These are phyloP conservation scores for Chouioia cunea DNA, from an alignment of 2,888 invertebrate genomes.

Conservation along the genomic window DNA sequence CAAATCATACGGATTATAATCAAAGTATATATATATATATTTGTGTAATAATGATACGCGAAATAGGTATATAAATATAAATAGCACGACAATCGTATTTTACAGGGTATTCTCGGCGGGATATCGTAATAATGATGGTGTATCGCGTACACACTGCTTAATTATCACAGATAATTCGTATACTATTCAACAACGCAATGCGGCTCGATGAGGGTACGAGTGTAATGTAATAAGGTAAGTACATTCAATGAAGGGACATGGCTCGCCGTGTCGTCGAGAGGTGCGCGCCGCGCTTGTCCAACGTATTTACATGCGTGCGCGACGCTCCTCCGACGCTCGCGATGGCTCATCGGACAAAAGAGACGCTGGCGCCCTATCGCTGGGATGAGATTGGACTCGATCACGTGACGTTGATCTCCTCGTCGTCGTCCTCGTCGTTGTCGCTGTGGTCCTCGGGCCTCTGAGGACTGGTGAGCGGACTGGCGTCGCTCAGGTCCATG, in stretches of 20 bases:
- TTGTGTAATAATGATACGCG: background rate
- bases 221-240: background rate
- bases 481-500: constrained; percentile 71
- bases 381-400: no score
- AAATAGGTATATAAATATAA: constrained; percentile 20
- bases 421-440: constrained; percentile 78
- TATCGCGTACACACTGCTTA: constrained; percentile 6
- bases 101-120: no score
- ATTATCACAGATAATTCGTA: constrained; percentile 48
- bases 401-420: constrained; percentile 92
- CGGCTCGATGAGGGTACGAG: background rate
- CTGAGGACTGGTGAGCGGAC: constrained; percentile 64
- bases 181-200: constrained; percentile 41
- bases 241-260: background rate
- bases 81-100: constrained; percentile 18
- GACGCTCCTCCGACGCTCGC: background rate
- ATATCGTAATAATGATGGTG: no score
- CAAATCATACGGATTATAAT: constrained; percentile 22
- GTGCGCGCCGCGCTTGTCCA: background rate
- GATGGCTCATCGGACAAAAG: background rate
- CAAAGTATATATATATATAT: background rate
- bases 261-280: background rate
- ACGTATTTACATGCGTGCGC: background rate
- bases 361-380: constrained; percentile 54
- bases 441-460: constrained; percentile 69